Evolutionary conservation across 2,113 vertebrate species (phyloP), one percentile per base, ranked within the genome.

Genomic region (Nycticryphes semicollaris): DNA sequence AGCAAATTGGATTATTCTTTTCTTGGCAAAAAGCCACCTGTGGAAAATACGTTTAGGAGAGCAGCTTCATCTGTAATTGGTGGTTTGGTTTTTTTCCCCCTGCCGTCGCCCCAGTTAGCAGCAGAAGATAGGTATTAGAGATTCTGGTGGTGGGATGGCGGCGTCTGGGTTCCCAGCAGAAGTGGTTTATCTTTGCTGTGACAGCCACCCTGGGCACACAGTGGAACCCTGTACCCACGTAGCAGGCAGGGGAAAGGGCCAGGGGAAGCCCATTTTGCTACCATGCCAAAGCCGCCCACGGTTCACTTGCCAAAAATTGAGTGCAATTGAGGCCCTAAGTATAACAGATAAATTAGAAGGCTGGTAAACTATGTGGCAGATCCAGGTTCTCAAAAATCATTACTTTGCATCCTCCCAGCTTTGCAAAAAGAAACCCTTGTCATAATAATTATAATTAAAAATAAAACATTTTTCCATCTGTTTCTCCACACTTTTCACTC

Each of bases 221-320:
- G 33, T 3, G 0, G 10, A 62, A 35, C 43, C 25, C 27, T 18
- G 43, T 0, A 0, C 37, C 27, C 60, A 25, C 0, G 1, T 9
- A 31, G 31, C 1, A 1, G 20, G 45, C 33, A 60, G 27, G 24
- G 23, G 43, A 56, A 43, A 37, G 33, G 14, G 7, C 23, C 18
- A 25, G 25, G 56, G 35, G 47, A 87, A 87, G 8, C 27, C 30
- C 5, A 5, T 92, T 84, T 54, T 86, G 17, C 19, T 73, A 6
- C 53, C 0, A 0, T 53, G 53, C 41, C 66, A 82, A 74, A 93
- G 19, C 30, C 12, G 24, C 12, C 16, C 9, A 12, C 0, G 4
- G 7, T 31, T 87, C 7, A 18, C 11, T 59, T 15, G 14, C 28
- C 31, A 72, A 72, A 89, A 77, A 24, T 3, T 39, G 30, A 43